Conservation (phyloP, 2,113 vertebrate genomes). For the Proterorhinus semilunaris region DNA sequence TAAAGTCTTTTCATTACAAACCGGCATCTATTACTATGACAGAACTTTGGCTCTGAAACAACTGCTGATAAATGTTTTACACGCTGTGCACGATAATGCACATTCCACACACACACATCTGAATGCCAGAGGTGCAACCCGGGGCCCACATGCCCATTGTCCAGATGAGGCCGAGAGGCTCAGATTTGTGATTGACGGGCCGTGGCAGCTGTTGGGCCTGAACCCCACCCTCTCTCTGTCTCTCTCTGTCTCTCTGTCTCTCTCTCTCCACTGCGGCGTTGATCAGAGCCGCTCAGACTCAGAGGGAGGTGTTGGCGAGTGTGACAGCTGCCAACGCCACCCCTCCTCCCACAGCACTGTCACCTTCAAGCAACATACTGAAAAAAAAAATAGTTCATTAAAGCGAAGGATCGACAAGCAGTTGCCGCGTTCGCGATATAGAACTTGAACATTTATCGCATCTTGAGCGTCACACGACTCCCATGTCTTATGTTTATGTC, state of each 20-base stretch:
- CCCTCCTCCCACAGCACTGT: constrained; percentile 54
- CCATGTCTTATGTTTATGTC: too few relatives aligned
- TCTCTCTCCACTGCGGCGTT: not conserved
- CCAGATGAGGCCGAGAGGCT: constrained; percentile 50
- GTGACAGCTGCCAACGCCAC: constrained; percentile 64
- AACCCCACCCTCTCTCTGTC: constrained; percentile 1
- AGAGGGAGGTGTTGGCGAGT: constrained; percentile 50
- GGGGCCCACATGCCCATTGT: not conserved
- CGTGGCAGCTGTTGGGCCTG: constrained; percentile 59
- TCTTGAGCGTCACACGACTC: too few relatives aligned
- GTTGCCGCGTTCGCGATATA: not conserved
- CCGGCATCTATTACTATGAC: too few relatives aligned
- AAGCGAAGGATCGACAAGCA: not conserved
- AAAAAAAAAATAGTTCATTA: not conserved
- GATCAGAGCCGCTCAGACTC: constrained; percentile 7
- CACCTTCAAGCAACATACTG: constrained; percentile 35
- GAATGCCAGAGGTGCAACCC: too few relatives aligned
- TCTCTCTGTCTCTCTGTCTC: not conserved
- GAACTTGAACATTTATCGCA: not conserved
- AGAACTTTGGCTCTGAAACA: too few relatives aligned
- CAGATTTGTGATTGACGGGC: constrained; percentile 59
- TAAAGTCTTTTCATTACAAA: too few relatives aligned
- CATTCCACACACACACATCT: too few relatives aligned
- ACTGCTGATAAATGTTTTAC: too few relatives aligned
- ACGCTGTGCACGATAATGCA: too few relatives aligned